Conservation (phyloP, 2,888 invertebrate species). For the Scaptomyza flava region DNA sequence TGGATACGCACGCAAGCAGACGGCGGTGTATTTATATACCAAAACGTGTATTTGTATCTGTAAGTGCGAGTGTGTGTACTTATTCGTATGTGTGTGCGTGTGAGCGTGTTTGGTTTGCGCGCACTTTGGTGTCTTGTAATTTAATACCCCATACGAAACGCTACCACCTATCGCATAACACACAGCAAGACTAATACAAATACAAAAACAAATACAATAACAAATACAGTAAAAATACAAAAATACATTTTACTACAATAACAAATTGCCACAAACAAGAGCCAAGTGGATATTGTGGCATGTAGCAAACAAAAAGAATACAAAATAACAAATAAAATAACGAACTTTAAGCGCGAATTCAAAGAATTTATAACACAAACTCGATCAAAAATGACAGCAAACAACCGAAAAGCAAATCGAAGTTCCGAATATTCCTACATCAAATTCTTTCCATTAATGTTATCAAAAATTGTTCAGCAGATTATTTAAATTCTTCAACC, state of each 20-base stretch:
- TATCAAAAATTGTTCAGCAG: neutral
- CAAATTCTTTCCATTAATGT: no score
- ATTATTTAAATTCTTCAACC: neutral
- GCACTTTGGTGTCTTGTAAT: slow-evolving; percentile 82
- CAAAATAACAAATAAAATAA: neutral
- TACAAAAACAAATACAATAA: slow-evolving; percentile 36
- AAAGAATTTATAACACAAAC: no score
- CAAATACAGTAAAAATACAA: slow-evolving; percentile 28
- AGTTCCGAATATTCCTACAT: no score
- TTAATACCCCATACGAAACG: slow-evolving; percentile 80
- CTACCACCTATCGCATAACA: slow-evolving; percentile 81
- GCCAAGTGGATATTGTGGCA: slow-evolving; percentile 47
- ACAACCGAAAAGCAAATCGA: no score
- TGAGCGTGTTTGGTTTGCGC: slow-evolving; percentile 73
- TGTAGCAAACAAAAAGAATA: slow-evolving; percentile 13
- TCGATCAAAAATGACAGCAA: no score
- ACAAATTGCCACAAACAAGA: slow-evolving; percentile 41
- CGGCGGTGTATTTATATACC: slow-evolving; percentile 74
- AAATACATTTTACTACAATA: slow-evolving; percentile 38
- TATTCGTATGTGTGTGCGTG: slow-evolving; percentile 24
- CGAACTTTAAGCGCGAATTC: slow-evolving; percentile 32
- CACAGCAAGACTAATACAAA: slow-evolving; percentile 41
- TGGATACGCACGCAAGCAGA: slow-evolving; percentile 74
- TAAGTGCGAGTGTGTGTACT: slow-evolving; percentile 5
- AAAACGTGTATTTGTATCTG: slow-evolving; percentile 32